Evolutionary conservation across 2,888 invertebrate genomes (phyloP), one percentile per base, ranked within the genome.

Genomic region (Lasioglossum zephyrum): DNA sequence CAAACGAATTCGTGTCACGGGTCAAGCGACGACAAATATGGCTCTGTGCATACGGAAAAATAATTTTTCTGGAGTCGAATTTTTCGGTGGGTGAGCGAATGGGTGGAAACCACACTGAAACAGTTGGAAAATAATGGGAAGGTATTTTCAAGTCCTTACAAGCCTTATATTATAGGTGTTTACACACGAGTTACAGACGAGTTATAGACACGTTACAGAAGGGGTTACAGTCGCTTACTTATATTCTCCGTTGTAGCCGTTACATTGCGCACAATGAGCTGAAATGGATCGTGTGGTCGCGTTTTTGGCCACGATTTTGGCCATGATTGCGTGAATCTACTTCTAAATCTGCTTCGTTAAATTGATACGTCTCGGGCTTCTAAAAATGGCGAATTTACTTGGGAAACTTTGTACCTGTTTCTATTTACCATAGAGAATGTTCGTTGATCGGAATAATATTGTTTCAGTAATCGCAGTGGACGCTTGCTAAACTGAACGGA

Each of bases 11-110:
- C 78, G 72, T 49, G n/a, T 69, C 36, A 69, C 57, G 41, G 39
- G 26, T n/a, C 4, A 39, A 26, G 5, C 60, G 73, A 69, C 57
- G 77, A 31, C 44, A 82, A 86, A 82, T 80, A 82, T 82, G 79
- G 60, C 41, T 22, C 9, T 36, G 22, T 22, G 36, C 39, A 9
- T 39, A 39, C 66, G 22, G 22, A 36, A 39, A 39, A 69, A 18
- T 69, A 18, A 36, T 18, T 63, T 31, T 16, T 31, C 31, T 6
- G 4, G 1, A n/a, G 57, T 11, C n/a, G 1, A 57, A 57, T n/a
- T 57, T 57, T 57, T n/a, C 57, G 9, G 57, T n/a, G 57, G 11
- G 2, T 2, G 22, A 8, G 3, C 22, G 22, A 53, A 53, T 9
- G 53, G 22, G 8, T 57, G 57, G 11, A 57, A 57, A n/a, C 57